Percentiles rank a stretch among this genome's conserved stretches.
phyloP scores from a whole-genome alignment of 2,797 vertebrate genomes.

The Hybognathus amarus region DNA sequence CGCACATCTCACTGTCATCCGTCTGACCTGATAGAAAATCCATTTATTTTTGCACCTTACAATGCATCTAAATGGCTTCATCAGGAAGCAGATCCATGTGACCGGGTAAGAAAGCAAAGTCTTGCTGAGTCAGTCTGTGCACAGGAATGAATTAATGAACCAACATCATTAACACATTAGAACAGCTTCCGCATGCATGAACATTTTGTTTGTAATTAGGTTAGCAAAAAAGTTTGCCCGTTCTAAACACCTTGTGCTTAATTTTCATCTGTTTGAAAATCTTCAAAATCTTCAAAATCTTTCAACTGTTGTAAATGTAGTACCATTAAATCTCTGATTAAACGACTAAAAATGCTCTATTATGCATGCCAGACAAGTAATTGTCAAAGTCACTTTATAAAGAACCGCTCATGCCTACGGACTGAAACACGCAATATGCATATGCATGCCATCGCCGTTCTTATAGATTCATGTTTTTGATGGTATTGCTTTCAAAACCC shows the following conservation, averaged over 20 bases:
- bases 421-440: no score
- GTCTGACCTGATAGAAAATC: slow-evolving; percentile 16
- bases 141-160: slow-evolving; percentile 40
- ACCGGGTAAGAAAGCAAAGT: slow-evolving; percentile 1
- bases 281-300: no score
- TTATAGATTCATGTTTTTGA: no score
- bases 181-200: slow-evolving; percentile 15
- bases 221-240: neutral
- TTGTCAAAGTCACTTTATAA: no score
- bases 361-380: no score
- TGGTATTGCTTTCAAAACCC: no score
- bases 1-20: neutral
- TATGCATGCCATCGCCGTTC: no score
- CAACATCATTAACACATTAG: slow-evolving; percentile 42
- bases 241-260: neutral
- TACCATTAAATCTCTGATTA: neutral
- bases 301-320: slow-evolving; percentile 15
- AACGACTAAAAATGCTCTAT: no score
- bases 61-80: slow-evolving; percentile 32
- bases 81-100: slow-evolving; percentile 27
- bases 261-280: neutral
- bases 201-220: neutral
- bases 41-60: slow-evolving; percentile 14
- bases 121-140: neutral
- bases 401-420: no score